phyloP scores from a whole-genome alignment of 2,113 vertebrate species.

The Rhabdomys dilectus region DNA sequence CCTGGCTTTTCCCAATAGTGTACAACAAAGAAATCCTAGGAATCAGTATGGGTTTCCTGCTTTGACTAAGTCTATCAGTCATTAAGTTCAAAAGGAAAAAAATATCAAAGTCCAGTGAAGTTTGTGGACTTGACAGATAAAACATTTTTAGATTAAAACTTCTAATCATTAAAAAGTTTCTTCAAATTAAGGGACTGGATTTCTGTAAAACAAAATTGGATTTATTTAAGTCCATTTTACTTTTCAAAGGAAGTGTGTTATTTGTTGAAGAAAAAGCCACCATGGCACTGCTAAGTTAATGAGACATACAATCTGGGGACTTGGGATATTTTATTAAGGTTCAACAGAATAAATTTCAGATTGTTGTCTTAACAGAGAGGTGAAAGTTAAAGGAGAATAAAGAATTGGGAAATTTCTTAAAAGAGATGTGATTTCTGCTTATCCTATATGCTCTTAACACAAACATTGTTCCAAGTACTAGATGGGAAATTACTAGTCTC shows the following conservation, averaged over 20 bases:
- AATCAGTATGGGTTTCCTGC: constrained; percentile 14
- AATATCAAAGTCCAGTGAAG: neutral
- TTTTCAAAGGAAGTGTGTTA: constrained; percentile 53
- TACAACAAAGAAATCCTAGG: neutral
- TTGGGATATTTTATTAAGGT: constrained; percentile 51
- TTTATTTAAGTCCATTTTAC: constrained; percentile 50
- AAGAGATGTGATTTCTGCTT: neutral
- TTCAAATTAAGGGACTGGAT: constrained; percentile 34
- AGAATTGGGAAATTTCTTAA: neutral
- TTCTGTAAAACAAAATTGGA: constrained; percentile 42
- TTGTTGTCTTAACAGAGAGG: neutral
- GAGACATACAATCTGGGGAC: constrained; percentile 38
- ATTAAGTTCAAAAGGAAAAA: constrained; percentile 55
- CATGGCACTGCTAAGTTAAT: neutral
- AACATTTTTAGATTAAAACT: constrained; percentile 54
- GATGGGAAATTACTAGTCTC: neutral
- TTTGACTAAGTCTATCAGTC: constrained; percentile 46
- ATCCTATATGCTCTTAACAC: neutral
- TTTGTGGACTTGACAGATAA: constrained; percentile 32
- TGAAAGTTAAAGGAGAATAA: neutral
- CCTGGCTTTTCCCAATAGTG: constrained; percentile 58
- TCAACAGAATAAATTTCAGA: constrained; percentile 55
- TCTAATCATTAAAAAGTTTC: constrained; percentile 52
- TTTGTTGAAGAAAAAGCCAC: constrained; percentile 27
- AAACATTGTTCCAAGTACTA: constrained; percentile 33